Conservation (phyloP, 2,888 invertebrate genomes). For the Schrankia costaestrigalis region DNA sequence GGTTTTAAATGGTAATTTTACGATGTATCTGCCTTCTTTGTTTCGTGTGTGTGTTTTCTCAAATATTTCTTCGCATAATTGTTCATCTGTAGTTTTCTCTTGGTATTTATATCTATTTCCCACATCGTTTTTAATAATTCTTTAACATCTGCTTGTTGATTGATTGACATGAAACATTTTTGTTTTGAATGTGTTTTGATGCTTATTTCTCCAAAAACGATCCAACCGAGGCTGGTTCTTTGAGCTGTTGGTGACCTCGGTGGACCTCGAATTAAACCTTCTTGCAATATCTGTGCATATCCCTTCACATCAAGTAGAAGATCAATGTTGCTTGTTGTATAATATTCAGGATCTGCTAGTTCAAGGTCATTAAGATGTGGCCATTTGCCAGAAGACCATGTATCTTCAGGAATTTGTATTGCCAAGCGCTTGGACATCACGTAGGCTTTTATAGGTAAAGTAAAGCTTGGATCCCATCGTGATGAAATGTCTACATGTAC, state of each 20-base stretch:
- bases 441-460: neutral
- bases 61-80: conserved; percentile 2
- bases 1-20: neutral
- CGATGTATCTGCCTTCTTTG: conserved; percentile 7
- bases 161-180: neutral
- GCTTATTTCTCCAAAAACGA: neutral
- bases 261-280: neutral
- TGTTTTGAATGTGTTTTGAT: neutral
- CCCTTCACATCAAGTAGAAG: conserved; percentile 3
- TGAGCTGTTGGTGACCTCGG: neutral
- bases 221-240: neutral
- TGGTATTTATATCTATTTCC: neutral
- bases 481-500: neutral
- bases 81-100: neutral
- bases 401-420: neutral
- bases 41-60: neutral
- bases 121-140: neutral
- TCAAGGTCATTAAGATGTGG: neutral
- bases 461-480: neutral
- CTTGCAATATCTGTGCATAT: neutral
- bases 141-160: neutral
- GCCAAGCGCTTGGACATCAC: neutral
- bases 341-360: conserved; percentile 1
- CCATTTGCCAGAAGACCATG: neutral
- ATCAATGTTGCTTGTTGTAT: conserved; percentile 2